phyloP scores from a whole-genome alignment of 2,113 vertebrate species.

The Sinocyclocheilus maitianheensis region DNA sequence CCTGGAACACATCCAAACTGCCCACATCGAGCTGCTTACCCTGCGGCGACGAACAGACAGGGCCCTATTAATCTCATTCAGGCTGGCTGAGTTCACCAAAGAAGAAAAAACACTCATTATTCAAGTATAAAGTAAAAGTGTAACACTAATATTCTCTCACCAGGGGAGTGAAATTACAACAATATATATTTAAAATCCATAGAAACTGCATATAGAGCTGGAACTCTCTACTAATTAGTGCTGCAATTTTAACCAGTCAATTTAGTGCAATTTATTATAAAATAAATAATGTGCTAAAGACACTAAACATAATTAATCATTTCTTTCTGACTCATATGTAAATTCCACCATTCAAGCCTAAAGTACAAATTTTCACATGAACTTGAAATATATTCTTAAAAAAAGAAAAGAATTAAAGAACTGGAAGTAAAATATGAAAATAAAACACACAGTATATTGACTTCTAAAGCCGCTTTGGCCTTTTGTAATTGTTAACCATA shows the following conservation, averaged over 20 bases:
- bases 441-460: neutral
- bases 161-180: neutral
- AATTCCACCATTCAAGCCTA: neutral
- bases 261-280: neutral
- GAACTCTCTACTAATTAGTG: neutral
- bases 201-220: neutral
- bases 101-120: slow-evolving; percentile 1
- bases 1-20: slow-evolving; percentile 15
- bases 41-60: slow-evolving; percentile 19
- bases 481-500: neutral
- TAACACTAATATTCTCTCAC: slow-evolving; percentile 8
- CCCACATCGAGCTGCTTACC: neutral
- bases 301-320: neutral
- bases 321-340: neutral
- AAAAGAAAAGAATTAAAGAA: neutral
- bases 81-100: neutral
- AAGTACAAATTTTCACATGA: neutral
- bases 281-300: neutral
- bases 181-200: neutral
- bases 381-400: neutral
- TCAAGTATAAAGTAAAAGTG: neutral
- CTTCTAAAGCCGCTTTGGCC: neutral
- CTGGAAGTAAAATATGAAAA: neutral
- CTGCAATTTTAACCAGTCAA: neutral
- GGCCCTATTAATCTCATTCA: slow-evolving; percentile 28